Evolutionary conservation across 2,888 invertebrate species (phyloP), one percentile per base, ranked within the genome.

Genomic region (Orthonevra nobilis): DNA sequence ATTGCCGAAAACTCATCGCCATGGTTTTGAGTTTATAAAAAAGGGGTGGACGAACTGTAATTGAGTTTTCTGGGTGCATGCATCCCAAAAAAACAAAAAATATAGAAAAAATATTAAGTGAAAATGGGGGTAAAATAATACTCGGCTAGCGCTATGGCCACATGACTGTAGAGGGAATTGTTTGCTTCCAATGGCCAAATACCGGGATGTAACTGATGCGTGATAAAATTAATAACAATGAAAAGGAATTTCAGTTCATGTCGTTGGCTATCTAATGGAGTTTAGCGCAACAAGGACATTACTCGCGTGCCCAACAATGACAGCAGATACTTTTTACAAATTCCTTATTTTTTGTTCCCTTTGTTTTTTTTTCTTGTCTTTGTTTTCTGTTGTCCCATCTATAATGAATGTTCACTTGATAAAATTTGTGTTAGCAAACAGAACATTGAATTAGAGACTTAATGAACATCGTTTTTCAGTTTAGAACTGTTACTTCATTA

Each of bases 181-280:
- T 79, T 79, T 66, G 66, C 72, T 60, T 79, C 72, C 36, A 60
- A 77, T 77, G 64, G 20, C 28, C 72, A 42, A 73, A 79, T 79
- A 56, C 66, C 66, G 48, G 79, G 56, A 73, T 66, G 66, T 68
- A 36, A 68, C 73, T 73, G 73, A 79, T 73, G 79, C 79, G 73
- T 79, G 73, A 79, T 73, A 61, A 73, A 73, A 79, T 79, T 79
- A 72, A 72, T 79, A 79, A 79, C 54, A 61, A 79, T 26, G 66
- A 61, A 40, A 34, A 46, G 60, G 50, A 63, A 50, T 54, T 74
- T 40, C 30, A 50, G 46, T 61, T 68, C 60, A 38, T 56, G 74
- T 61, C 61, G 74, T 48, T 52, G 48, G 32, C 48, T 17, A 34
- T 32, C 32, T 48, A 44, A 52, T 50, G 42, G 26, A 61, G 46